Evolutionary conservation across 1,140 invertebrate genomes (phyloP).

Genomic region (Chrysomallon squamiferum): DNA sequence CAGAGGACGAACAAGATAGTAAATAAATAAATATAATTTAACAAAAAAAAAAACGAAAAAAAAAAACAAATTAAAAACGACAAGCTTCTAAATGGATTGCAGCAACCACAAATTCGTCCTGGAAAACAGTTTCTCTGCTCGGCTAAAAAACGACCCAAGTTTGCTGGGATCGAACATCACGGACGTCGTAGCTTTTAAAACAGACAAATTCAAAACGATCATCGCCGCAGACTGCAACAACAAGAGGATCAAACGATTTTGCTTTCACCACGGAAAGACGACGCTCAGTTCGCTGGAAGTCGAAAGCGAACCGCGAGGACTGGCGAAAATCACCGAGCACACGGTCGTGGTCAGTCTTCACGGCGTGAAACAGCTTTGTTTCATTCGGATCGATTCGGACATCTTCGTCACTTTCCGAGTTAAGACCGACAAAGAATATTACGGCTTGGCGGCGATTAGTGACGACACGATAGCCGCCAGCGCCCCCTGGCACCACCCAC

Average conservation of each 20-base stretch:
- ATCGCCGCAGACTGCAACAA: background rate
- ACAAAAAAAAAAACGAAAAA: no score
- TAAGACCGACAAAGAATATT: background rate
- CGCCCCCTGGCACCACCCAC: background rate
- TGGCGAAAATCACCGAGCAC: background rate
- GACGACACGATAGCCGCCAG: background rate
- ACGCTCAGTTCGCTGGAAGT: background rate
- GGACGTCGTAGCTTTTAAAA: background rate
- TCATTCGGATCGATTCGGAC: background rate
- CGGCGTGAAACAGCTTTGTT: background rate
- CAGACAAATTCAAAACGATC: background rate
- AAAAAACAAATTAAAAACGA: no score
- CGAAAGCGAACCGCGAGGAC: background rate
- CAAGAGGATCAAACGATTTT: background rate
- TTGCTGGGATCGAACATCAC: no score
- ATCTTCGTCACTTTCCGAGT: background rate
- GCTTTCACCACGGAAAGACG: background rate
- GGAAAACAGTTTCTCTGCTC: no score
- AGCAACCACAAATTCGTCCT: no score
- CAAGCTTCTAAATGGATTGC: no score
- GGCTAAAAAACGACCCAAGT: no score
- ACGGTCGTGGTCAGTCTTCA: background rate
- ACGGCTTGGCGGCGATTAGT: background rate
- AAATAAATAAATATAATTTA: no score
- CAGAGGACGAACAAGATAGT: no score